Percentiles rank a stretch among this genome's conserved stretches.
Conservation (phyloP, 1,140 invertebrate species). For the Sipha flava region DNA sequence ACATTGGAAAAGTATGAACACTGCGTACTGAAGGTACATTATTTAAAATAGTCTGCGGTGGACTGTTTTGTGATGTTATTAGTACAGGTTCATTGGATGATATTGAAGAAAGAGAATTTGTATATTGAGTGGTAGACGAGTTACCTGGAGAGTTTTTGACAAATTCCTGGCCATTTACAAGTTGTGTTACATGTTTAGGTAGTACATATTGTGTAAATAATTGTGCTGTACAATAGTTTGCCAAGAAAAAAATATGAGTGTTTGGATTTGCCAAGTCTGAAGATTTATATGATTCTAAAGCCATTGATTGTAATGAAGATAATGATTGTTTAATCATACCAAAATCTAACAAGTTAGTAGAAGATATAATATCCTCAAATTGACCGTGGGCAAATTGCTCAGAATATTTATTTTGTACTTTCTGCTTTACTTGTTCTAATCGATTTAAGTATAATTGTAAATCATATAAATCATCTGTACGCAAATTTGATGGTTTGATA, state of each 20-base stretch:
- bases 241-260: conserved; percentile 56
- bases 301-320: not conserved
- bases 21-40: not conserved
- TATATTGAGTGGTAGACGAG: conserved; percentile 1
- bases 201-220: conserved; percentile 60
- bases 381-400: conserved; percentile 64
- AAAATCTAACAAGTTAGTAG: conserved; percentile 18
- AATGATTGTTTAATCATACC: conserved; percentile 22
- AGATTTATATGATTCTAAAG: conserved; percentile 9
- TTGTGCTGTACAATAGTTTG: conserved; percentile 64
- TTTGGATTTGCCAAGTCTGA: conserved; percentile 2
- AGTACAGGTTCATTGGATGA: conserved; percentile 19
- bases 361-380: conserved; percentile 52
- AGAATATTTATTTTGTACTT: conserved; percentile 55
- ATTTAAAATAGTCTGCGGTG: conserved; percentile 2
- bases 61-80: conserved; percentile 20
- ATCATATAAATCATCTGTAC: conserved; percentile 32
- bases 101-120: not conserved
- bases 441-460: conserved; percentile 24
- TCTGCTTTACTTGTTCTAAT: conserved; percentile 32
- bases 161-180: not conserved
- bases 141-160: conserved; percentile 17
- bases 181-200: conserved; percentile 45
- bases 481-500: conserved; percentile 21
- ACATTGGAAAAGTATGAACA: conserved; percentile 14